phyloP scores from a whole-genome alignment of 2,888 invertebrate genomes.

The Branchinecta sandiegonensis region DNA sequence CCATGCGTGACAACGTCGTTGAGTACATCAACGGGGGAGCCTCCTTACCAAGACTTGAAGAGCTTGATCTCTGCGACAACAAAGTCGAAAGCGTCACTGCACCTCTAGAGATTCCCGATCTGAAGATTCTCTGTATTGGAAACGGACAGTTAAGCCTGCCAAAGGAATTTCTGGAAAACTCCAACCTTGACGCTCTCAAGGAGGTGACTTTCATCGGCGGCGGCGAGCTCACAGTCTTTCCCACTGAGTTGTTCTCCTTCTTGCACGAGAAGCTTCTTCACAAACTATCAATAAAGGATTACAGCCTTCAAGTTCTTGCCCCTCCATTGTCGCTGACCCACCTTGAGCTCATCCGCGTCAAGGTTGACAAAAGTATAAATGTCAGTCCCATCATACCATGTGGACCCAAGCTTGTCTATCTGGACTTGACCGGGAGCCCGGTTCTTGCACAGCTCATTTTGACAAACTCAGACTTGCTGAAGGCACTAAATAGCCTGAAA shows the following conservation, averaged over 20 bases:
- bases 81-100: not conserved
- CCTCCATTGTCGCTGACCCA: not conserved
- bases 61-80: not conserved
- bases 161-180: not conserved
- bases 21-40: not conserved
- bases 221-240: too few species aligned
- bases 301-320: not conserved
- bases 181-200: not conserved
- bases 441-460: slow-evolving; percentile 6
- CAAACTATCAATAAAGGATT: not conserved
- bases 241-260: too few species aligned
- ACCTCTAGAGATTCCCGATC: not conserved
- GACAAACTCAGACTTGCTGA: not conserved
- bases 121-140: not conserved
- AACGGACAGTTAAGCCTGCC: not conserved
- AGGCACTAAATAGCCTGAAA: not conserved
- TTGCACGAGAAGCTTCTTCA: not conserved
- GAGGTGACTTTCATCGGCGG: too few species aligned
- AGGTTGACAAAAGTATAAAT: too few species aligned
- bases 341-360: not conserved
- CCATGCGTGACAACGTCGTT: slow-evolving; percentile 4
- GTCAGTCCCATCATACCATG: not conserved
- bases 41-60: not conserved
- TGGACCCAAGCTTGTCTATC: not conserved
- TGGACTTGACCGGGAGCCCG: not conserved